phyloP scores from a whole-genome alignment of 2,113 vertebrate genomes.

The Callionymus lyra region DNA sequence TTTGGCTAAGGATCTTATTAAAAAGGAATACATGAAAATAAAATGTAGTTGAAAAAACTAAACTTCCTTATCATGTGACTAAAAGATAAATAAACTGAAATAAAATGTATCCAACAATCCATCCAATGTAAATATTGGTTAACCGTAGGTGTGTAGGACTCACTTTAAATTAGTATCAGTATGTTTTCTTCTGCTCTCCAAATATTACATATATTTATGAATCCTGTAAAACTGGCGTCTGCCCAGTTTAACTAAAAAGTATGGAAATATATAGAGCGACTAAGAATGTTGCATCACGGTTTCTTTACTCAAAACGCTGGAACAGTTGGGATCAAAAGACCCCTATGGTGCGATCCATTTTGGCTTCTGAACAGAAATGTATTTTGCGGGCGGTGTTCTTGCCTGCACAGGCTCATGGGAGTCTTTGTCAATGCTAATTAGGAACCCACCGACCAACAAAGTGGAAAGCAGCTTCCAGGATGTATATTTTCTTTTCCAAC shows the following conservation, averaged over 20 bases:
- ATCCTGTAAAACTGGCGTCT: no score
- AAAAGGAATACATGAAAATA: no score
- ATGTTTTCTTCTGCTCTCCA: background rate
- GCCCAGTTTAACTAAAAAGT: no score
- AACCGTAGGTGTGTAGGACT: no score
- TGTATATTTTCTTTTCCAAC: conserved; percentile 44
- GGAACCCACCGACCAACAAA: conserved; percentile 43
- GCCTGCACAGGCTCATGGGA: conserved; percentile 40
- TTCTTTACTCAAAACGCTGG: conserved; percentile 33
- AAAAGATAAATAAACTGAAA: no score
- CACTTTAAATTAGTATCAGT: conserved; percentile 15
- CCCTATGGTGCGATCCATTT: conserved; percentile 32
- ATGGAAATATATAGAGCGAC: no score
- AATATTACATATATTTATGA: background rate
- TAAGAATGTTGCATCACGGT: background rate
- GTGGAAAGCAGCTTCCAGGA: conserved; percentile 46
- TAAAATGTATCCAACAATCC: no score
- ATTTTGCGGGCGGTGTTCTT: conserved; percentile 35
- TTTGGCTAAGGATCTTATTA: no score
- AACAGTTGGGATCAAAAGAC: conserved; percentile 30
- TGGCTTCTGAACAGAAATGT: conserved; percentile 40
- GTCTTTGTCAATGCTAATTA: conserved; percentile 66
- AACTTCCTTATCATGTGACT: conserved; percentile 8
- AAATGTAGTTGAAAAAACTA: background rate
- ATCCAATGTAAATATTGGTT: no score